Conservation (phyloP, 1,140 invertebrate species). For the Vanessa atalanta region DNA sequence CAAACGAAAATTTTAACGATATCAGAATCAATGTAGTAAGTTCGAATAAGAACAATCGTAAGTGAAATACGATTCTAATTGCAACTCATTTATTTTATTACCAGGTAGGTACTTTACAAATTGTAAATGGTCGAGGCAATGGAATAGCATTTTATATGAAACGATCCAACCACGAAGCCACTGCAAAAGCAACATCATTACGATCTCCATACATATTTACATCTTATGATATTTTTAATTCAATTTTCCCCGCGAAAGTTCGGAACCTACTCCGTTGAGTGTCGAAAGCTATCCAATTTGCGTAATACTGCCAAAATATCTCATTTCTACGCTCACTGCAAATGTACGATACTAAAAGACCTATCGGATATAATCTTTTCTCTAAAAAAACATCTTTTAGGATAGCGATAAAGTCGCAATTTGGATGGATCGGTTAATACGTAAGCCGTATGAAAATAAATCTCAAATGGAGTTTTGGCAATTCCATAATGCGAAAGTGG, state of each 20-base stretch:
- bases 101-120: constrained; percentile 4
- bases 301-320: constrained; percentile 81
- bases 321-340: constrained; percentile 79
- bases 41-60: too few relatives aligned
- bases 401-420: constrained; percentile 41
- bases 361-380: constrained; percentile 32
- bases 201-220: constrained; percentile 74
- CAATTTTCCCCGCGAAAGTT: constrained; percentile 79
- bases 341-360: constrained; percentile 42
- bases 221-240: constrained; percentile 81
- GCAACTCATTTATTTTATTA: constrained; percentile 2
- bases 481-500: constrained; percentile 81
- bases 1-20: too few relatives aligned
- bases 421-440: constrained; percentile 12
- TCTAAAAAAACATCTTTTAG: constrained; percentile 37
- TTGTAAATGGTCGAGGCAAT: constrained; percentile 27
- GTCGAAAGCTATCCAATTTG: constrained; percentile 81
- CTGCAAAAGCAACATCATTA: constrained; percentile 73
- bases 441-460: constrained; percentile 53
- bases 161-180: constrained; percentile 38
- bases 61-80: not conserved
- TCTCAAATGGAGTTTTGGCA: constrained; percentile 77
- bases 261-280: constrained; percentile 80
- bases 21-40: too few relatives aligned
- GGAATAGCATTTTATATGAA: constrained; percentile 28